Evolutionary conservation across 1,140 invertebrate genomes (phyloP).

Genomic region (Drosophila pectinifera): DNA sequence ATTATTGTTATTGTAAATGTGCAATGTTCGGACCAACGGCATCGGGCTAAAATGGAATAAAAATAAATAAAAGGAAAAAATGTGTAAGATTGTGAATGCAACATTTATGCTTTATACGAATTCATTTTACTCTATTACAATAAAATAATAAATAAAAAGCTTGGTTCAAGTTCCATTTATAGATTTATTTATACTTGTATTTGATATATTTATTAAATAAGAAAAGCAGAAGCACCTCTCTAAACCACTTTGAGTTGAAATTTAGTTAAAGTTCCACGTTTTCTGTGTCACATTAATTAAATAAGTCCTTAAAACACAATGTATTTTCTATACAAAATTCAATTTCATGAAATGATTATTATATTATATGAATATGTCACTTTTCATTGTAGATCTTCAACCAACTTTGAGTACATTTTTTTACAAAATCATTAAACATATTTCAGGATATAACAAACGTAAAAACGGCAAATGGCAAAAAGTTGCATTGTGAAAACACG

Average conservation of each 20-base stretch:
- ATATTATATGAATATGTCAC: no score
- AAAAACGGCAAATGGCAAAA: constrained; percentile 22
- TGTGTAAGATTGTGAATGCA: not conserved
- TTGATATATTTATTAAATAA: no score
- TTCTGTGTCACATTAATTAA: no score
- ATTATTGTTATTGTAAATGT: constrained; percentile 73
- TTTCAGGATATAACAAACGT: constrained; percentile 22
- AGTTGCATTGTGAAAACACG: constrained; percentile 39
- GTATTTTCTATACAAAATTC: no score
- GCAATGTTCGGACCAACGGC: constrained; percentile 20
- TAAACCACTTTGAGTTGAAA: no score
- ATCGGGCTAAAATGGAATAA: constrained; percentile 22
- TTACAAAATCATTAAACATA: not conserved
- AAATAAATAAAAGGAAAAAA: constrained; percentile 53
- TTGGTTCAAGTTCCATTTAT: no score
- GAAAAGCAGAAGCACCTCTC: no score
- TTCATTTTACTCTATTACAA: not conserved
- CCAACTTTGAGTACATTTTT: not conserved
- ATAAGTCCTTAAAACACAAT: no score
- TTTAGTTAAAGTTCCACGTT: no score
- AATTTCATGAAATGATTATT: no score
- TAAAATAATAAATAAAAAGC: not conserved
- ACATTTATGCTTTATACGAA: not conserved
- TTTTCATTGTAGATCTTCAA: no score
- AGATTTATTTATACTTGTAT: no score